A percentile compares a stretch with the other conserved stretches of the same genome.
phyloP scores from a whole-genome alignment of 2,113 vertebrate genomes.

The Leptobrachium ailaonicum region DNA sequence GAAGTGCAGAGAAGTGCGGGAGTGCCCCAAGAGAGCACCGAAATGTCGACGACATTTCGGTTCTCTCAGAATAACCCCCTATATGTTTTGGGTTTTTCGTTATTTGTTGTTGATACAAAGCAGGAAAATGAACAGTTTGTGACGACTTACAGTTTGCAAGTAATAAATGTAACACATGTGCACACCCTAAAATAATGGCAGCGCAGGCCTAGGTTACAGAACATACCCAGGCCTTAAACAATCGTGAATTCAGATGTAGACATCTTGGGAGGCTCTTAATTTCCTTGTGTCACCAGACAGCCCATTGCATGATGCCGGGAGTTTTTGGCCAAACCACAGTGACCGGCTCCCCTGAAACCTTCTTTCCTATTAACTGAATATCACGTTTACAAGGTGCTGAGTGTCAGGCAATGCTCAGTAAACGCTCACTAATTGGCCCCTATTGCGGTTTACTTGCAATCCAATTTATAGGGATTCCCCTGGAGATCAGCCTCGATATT shows the following conservation, averaged over 20 bases:
- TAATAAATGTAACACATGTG: too few species aligned
- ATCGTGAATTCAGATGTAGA: not conserved
- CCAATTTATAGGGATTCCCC: conserved; percentile 25
- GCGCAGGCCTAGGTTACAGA: too few species aligned
- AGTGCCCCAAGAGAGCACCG: too few species aligned
- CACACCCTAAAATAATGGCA: too few species aligned
- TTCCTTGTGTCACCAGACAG: not conserved
- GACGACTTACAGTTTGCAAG: too few species aligned
- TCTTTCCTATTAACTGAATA: conserved; percentile 17
- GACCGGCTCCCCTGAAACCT: not conserved
- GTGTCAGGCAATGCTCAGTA: conserved; percentile 32
- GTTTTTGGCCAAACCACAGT: conserved; percentile 3
- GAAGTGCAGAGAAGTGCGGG: too few species aligned
- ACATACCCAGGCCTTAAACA: not conserved
- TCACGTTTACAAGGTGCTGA: conserved; percentile 40
- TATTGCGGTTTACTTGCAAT: conserved; percentile 29
- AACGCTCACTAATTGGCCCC: conserved; percentile 41
- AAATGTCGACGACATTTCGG: too few species aligned
- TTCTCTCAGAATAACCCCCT: too few species aligned
- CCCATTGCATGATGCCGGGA: not conserved
- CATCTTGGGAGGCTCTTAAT: not conserved
- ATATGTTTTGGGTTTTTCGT: too few species aligned
- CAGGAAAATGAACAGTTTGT: too few species aligned
- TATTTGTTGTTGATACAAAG: too few species aligned
- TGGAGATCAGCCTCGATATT: conserved; percentile 28